Evolutionary conservation across 2,113 vertebrate genomes (phyloP).

Genomic region (Archilochus colubris): DNA sequence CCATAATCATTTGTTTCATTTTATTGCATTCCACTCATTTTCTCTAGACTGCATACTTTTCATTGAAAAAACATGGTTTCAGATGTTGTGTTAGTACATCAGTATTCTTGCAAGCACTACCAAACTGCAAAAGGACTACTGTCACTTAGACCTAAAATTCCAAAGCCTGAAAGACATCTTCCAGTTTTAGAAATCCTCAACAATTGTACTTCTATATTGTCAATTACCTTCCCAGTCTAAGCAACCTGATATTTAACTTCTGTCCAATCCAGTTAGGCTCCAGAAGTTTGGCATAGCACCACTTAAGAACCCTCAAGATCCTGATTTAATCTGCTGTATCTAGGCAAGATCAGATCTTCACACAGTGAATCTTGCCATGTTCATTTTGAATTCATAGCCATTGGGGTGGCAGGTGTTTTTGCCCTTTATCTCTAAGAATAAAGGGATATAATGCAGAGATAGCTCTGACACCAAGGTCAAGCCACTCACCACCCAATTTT

Average conservation of each 20-base stretch:
- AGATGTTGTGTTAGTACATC: background rate
- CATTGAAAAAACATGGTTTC: background rate
- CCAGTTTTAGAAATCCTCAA: background rate
- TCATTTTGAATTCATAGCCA: background rate
- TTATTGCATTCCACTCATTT: background rate
- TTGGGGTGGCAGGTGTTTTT: background rate
- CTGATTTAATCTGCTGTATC: background rate
- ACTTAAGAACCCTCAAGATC: background rate
- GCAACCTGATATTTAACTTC: background rate
- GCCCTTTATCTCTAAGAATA: background rate
- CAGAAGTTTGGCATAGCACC: background rate
- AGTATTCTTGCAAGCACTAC: background rate
- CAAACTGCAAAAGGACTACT: background rate
- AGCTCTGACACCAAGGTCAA: background rate
- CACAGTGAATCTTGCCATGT: background rate
- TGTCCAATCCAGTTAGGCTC: background rate
- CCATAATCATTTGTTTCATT: background rate
- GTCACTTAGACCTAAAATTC: background rate
- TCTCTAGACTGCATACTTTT: background rate
- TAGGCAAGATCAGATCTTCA: background rate
- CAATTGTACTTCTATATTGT: background rate
- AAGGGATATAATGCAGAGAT: background rate
- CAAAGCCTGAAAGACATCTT: background rate
- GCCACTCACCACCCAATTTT: background rate
- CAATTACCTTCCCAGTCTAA: background rate